Base-by-base conservation (phyloP, 2,888 invertebrate species). In the Napeogenes sylphis region DNA sequence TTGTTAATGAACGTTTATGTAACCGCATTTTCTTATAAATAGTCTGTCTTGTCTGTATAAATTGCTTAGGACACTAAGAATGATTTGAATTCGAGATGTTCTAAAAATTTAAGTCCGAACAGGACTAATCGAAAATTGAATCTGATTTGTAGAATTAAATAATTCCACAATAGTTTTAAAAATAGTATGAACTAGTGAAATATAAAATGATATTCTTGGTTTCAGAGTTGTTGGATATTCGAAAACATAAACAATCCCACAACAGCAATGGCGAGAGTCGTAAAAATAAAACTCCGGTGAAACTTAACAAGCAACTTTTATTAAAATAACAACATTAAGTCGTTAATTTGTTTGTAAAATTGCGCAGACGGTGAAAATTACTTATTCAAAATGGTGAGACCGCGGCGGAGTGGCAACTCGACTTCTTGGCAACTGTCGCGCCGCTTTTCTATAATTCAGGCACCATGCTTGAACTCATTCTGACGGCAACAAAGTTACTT, bases 331-430 rank as follows among this genome's bases (percentile, higher is more conserved):
- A 85, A 87, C 84, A 87, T 87, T 82, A 83, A 82, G 82, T 78
- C 84, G 85, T 86, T 90, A 90, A 90, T 90, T 90, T 90, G 87
- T 90, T 87, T 86, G 89, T 85, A 85, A 87, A 87, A 87, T 84
- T 86, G 87, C 81, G 87, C 88, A 87, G 88, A 87, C 87, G 83
- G 82, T 84, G 83, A 84, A 85, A 82, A 87, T 89, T 87, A 90
- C 78, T 87, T 87, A 90, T 90, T 89, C 85, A 89, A 77, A 74
- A 81, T 79, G 80, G 79, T 78, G 81, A 77, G 81, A 80, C 82
- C 85, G 82, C 80, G 79, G 75, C 77, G 78, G 75, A 79, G 76
- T 73, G 71, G 73, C 73, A 76, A 74, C 75, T 75, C 71, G 77
- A 68, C 77, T 79, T 76, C 79, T 82, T 82, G 80, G 80, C 81